phyloP scores from a whole-genome alignment of 92 coral and sea anemone species.

The Palythoa heliodiscus region DNA sequence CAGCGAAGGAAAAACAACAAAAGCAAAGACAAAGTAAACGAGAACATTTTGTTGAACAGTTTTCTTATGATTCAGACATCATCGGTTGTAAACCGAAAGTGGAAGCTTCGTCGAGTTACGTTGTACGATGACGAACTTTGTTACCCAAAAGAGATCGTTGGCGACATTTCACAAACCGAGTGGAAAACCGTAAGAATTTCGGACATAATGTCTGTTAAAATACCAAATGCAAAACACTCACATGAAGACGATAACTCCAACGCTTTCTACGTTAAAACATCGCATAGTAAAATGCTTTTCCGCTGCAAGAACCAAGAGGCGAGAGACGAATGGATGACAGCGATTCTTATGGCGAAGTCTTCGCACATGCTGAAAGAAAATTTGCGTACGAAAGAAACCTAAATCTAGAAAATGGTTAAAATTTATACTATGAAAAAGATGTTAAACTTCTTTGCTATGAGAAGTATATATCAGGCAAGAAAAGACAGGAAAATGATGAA shows the following conservation, averaged over 20 bases:
- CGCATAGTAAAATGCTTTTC: constrained; percentile 20
- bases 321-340: constrained; percentile 38
- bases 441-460: neutral
- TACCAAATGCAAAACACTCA: constrained; percentile 21
- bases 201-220: constrained; percentile 36
- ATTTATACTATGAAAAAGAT: neutral
- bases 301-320: constrained; percentile 34
- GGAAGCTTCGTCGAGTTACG: constrained; percentile 27
- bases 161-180: constrained; percentile 22
- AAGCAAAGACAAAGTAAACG: neutral
- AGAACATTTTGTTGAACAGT: constrained; percentile 9
- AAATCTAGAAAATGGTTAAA: neutral
- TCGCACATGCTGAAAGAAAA: constrained; percentile 33
- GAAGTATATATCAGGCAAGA: neutral
- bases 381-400: neutral
- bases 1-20: constrained; percentile 14
- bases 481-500: neutral
- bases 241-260: neutral
- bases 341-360: constrained; percentile 28
- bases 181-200: constrained; percentile 16
- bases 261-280: constrained; percentile 30
- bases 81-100: constrained; percentile 3
- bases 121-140: constrained; percentile 18
- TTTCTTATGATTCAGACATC: constrained; percentile 35
- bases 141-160: constrained; percentile 28